phyloP scores from a whole-genome alignment of 2,888 invertebrate species.

The Volucella zonaria region DNA sequence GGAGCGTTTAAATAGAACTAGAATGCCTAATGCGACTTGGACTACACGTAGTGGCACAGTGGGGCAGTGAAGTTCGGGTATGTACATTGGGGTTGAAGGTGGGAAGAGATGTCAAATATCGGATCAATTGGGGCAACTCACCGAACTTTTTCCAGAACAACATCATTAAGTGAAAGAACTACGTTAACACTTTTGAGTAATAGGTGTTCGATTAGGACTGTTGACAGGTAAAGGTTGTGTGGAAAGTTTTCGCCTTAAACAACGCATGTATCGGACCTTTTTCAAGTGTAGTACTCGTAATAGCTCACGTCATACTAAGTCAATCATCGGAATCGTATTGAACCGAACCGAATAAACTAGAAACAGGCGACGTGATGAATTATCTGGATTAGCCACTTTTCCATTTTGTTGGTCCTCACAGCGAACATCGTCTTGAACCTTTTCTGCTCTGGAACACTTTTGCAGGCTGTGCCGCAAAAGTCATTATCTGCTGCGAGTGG shows the following conservation, averaged over 20 bases:
- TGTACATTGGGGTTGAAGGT: conserved; percentile 36
- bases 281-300: no score
- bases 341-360: no score
- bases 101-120: conserved; percentile 62
- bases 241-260: not conserved
- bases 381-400: no score
- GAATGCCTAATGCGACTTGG: conserved; percentile 34
- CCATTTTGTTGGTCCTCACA: no score
- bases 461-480: no score
- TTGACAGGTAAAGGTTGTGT: conserved; percentile 4
- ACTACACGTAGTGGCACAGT: conserved; percentile 18
- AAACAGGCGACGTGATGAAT: no score
- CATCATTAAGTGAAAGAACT: conserved; percentile 61
- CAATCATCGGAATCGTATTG: no score
- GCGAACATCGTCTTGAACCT: no score
- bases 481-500: no score
- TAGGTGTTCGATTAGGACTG: conserved; percentile 56
- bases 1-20: conserved; percentile 61
- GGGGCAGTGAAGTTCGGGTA: not conserved
- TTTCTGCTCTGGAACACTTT: no score
- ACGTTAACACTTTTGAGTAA: conserved; percentile 50
- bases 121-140: conserved; percentile 60
- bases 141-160: conserved; percentile 49
- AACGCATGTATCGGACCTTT: no score
- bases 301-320: no score